A percentile compares a stretch with the other conserved stretches of the same genome.
phyloP scores from a whole-genome alignment of 2,888 invertebrate species.

The Oscheius myriophilus region DNA sequence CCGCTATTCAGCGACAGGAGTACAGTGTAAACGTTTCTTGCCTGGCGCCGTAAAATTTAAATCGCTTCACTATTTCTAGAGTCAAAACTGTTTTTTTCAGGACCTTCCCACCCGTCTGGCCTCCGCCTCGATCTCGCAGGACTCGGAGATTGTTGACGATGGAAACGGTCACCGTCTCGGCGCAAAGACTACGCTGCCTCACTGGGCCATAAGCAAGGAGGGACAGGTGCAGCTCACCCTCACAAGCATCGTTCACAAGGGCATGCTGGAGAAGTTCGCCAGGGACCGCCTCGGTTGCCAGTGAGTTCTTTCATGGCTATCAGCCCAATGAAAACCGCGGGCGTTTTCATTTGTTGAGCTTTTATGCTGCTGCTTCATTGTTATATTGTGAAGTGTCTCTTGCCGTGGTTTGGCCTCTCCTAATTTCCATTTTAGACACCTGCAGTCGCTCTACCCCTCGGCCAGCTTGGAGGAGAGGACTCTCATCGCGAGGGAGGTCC shows the following conservation, averaged over 20 bases:
- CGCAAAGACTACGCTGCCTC: slow-evolving; percentile 30
- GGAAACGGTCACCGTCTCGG: neutral
- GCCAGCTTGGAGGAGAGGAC: slow-evolving; percentile 3
- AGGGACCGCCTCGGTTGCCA: slow-evolving; percentile 49
- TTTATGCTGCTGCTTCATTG: no score
- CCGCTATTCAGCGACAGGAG: no score
- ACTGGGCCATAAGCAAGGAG: slow-evolving; percentile 38
- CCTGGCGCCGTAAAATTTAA: no score
- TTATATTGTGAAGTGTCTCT: neutral
- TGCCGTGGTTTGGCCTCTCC: neutral
- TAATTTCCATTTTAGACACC: neutral
- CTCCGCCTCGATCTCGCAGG: no score
- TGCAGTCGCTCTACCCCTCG: slow-evolving; percentile 21
- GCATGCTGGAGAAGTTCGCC: slow-evolving; percentile 40
- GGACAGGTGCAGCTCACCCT: slow-evolving; percentile 39
- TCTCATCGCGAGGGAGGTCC: slow-evolving; percentile 28
- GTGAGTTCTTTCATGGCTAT: slow-evolving; percentile 14
- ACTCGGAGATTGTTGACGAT: slow-evolving; percentile 1
- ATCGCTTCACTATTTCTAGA: no score
- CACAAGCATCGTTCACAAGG: slow-evolving; percentile 30
- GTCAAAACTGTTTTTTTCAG: no score
- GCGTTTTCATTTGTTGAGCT: no score
- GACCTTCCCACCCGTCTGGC: no score
- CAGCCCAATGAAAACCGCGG: no score
- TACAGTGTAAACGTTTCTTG: no score